Percentiles rank a stretch among this genome's conserved stretches.
Evolutionary conservation across 2,888 invertebrate genomes (phyloP).

Genomic region (Masnerella sp.): DNA sequence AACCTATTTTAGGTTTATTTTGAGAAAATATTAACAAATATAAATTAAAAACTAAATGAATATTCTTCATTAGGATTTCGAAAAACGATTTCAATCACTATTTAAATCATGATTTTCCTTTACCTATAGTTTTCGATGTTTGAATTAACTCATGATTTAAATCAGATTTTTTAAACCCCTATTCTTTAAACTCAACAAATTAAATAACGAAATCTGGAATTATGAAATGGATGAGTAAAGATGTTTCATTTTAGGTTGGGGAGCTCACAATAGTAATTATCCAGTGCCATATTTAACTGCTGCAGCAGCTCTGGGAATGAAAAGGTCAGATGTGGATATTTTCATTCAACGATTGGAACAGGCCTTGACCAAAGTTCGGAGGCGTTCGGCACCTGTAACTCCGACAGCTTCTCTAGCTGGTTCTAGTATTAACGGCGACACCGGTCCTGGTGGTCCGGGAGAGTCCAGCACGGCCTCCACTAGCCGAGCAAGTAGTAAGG

Average conservation of each 20-base stretch:
- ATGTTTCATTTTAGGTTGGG: constrained; percentile 84
- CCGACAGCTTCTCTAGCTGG: constrained; percentile 74
- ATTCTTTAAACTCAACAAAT: too few relatives aligned
- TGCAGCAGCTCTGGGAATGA: constrained; percentile 85
- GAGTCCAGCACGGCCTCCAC: constrained; percentile 75
- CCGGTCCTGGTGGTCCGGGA: constrained; percentile 72
- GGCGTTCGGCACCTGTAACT: constrained; percentile 74
- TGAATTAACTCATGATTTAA: too few relatives aligned
- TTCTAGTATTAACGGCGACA: constrained; percentile 75
- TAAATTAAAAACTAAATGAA: too few relatives aligned
- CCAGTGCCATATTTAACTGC: constrained; percentile 85
- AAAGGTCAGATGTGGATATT: constrained; percentile 82
- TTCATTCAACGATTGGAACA: constrained; percentile 84
- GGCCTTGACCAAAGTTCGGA: constrained; percentile 78
- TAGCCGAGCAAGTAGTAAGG: constrained; percentile 75
- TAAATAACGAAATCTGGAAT: too few relatives aligned
- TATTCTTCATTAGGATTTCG: too few relatives aligned
- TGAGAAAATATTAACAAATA: too few relatives aligned
- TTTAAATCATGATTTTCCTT: too few relatives aligned
- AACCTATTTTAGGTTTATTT: too few relatives aligned
- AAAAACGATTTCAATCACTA: too few relatives aligned
- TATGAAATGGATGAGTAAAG: too few relatives aligned
- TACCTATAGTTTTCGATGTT: too few relatives aligned
- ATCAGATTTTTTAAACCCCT: too few relatives aligned
- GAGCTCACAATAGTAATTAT: constrained; percentile 82